These are phyloP conservation scores for Drosophila aff. DNA, from an alignment of 1,140 invertebrate genomes.

Conservation along the genomic window DNA sequence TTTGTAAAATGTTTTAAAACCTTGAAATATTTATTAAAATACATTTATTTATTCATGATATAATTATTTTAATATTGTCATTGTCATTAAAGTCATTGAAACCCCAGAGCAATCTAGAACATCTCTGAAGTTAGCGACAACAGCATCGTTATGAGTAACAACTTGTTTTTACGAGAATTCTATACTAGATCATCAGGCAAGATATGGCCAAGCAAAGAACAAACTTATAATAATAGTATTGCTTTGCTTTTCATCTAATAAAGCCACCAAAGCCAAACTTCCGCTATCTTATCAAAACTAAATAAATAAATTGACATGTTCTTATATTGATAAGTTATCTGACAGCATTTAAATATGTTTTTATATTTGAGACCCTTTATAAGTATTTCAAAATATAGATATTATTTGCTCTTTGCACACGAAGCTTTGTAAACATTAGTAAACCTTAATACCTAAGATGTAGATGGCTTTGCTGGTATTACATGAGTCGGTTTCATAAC, in stretches of 20 bases:
- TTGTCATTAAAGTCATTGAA: too few species aligned
- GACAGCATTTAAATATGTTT: conserved; percentile 1
- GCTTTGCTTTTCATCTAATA: neutral
- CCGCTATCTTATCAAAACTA: conserved; percentile 5
- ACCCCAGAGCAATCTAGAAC: conserved; percentile 3
- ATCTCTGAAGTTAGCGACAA: neutral
- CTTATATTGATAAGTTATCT: conserved; percentile 4
- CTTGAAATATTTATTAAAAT: too few species aligned
- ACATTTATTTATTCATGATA: too few species aligned
- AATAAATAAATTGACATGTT: conserved; percentile 19
- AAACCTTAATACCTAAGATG: neutral
- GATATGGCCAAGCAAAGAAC: too few species aligned
- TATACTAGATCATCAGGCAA: neutral
- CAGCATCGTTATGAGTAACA: neutral
- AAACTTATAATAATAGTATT: neutral
- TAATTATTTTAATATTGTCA: too few species aligned
- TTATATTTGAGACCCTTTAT: too few species aligned
- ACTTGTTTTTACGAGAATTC: neutral
- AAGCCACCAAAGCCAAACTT: neutral
- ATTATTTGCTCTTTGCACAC: too few species aligned
- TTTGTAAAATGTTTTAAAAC: too few species aligned
- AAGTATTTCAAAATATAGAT: neutral
- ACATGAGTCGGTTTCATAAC: conserved; percentile 2
- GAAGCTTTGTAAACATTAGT: neutral
- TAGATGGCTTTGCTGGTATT: neutral